Evolutionary conservation across 2,888 invertebrate species (phyloP).

Genomic region (Polydrusus pterygomalis): DNA sequence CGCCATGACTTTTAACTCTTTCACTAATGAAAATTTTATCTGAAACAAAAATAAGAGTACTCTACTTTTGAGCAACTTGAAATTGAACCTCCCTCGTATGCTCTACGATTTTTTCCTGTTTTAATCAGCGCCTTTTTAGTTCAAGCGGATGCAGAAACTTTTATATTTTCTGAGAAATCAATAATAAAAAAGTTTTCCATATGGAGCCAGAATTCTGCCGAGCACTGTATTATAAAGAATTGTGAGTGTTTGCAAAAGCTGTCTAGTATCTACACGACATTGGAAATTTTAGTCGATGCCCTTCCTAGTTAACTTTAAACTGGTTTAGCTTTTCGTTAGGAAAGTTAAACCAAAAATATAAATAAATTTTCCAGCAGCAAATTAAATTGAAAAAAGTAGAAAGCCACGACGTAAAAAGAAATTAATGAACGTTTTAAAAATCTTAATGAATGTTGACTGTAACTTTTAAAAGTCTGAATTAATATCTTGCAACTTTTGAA

Average conservation of each 20-base stretch:
- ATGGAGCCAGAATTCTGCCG: too few relatives aligned
- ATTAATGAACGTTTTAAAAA: background rate
- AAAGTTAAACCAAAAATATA: background rate
- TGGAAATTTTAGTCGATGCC: background rate
- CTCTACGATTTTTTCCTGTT: too few relatives aligned
- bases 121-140: too few relatives aligned
- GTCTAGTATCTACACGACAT: background rate
- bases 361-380: background rate
- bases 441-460: conserved; percentile 7
- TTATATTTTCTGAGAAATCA: too few relatives aligned
- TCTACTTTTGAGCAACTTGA: too few relatives aligned
- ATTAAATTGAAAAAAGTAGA: conserved; percentile 2
- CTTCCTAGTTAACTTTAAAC: background rate
- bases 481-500: background rate
- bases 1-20: too few relatives aligned
- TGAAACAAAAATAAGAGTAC: too few relatives aligned
- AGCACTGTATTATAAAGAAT: too few relatives aligned
- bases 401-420: background rate
- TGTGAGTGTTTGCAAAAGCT: background rate
- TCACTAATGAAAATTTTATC: too few relatives aligned
- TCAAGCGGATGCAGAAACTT: too few relatives aligned
- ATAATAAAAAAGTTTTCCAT: too few relatives aligned
- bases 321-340: background rate
- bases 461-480: conserved; percentile 7
- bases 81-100: too few relatives aligned